Conservation (phyloP, 2,113 vertebrate genomes). For the Sitta europaea region DNA sequence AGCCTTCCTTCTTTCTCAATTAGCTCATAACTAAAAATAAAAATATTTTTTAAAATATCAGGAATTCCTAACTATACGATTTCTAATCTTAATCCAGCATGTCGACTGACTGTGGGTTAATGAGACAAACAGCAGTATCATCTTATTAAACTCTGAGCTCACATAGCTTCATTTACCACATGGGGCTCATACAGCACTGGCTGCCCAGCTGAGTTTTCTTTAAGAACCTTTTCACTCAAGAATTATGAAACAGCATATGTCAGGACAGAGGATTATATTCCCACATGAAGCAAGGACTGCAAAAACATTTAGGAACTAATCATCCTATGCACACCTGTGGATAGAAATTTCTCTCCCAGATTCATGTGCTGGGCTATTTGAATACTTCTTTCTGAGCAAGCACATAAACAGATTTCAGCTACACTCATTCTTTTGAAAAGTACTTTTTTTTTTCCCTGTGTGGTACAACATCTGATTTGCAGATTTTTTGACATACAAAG, state of each 20-base stretch:
- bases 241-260: not conserved
- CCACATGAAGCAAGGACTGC: not conserved
- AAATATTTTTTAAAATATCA: not conserved
- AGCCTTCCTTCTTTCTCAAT: not conserved
- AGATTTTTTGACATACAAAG: not conserved
- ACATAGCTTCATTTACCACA: not conserved
- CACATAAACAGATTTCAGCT: not conserved
- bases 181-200: not conserved
- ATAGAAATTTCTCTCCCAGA: not conserved
- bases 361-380: not conserved
- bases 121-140: not conserved
- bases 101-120: not conserved
- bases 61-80: not conserved
- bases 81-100: not conserved
- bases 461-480: not conserved
- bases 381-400: not conserved
- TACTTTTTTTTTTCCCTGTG: not conserved
- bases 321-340: not conserved
- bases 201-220: not conserved
- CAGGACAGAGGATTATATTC: not conserved
- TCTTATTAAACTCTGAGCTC: not conserved
- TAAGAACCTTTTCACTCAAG: not conserved
- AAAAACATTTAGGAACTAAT: slow-evolving; percentile 9
- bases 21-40: not conserved
- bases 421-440: not conserved